Conservation (phyloP, 2,797 vertebrate species). For the Scarus forsteni region DNA sequence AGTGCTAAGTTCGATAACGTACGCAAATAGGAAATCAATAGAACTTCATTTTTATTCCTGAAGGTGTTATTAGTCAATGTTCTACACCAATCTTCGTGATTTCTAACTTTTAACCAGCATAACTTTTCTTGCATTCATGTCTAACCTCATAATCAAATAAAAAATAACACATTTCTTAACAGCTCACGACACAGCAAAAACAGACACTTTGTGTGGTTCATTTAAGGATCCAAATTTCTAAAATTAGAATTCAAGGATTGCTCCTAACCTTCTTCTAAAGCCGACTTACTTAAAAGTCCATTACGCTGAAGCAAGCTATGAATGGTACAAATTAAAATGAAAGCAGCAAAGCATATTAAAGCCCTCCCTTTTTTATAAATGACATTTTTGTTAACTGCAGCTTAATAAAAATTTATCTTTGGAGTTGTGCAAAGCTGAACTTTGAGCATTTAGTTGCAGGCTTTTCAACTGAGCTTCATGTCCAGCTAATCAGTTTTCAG, state of each 20-base stretch:
- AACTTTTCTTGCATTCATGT: conserved; percentile 39
- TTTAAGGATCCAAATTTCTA: conserved; percentile 48
- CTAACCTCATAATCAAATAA: conserved; percentile 33
- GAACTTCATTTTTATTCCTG: conserved; percentile 58
- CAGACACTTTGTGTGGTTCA: neutral
- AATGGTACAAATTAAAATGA: conserved; percentile 62
- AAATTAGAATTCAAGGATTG: conserved; percentile 52
- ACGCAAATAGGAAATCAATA: conserved; percentile 76
- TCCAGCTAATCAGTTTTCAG: conserved; percentile 77
- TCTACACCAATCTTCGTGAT: conserved; percentile 56
- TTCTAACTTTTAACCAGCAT: conserved; percentile 38
- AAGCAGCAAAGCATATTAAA: conserved; percentile 68
- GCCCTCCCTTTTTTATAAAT: conserved; percentile 64
- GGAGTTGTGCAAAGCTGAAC: conserved; percentile 62
- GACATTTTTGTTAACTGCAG: conserved; percentile 73
- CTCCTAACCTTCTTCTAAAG: conserved; percentile 17
- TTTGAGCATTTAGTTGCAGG: conserved; percentile 59
- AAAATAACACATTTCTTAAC: conserved; percentile 27
- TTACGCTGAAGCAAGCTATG: conserved; percentile 59
- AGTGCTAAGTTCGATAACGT: conserved; percentile 62
- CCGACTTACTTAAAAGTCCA: conserved; percentile 68
- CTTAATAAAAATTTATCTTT: conserved; percentile 73
- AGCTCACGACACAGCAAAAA: conserved; percentile 31
- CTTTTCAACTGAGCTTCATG: conserved; percentile 71
- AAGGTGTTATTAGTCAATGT: conserved; percentile 70